Percentiles rank a stretch among this genome's conserved stretches.
These are phyloP conservation scores for Octodon degus DNA, from an alignment of 2,113 vertebrate genomes.

Conservation along the genomic window DNA sequence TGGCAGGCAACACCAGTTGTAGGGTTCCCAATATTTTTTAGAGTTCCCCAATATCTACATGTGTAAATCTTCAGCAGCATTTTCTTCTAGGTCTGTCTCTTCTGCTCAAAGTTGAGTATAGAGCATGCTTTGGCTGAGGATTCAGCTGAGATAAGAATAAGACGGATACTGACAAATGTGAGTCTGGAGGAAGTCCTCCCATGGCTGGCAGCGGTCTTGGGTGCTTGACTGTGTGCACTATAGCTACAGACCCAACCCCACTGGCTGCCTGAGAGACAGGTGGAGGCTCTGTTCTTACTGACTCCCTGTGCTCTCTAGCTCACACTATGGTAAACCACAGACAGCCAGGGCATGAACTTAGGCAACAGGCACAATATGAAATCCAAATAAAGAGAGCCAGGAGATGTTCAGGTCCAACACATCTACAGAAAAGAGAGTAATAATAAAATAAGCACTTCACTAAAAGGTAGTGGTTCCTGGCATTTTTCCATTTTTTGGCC, in stretches of 20 bases:
- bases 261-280: not conserved
- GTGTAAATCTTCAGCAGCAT: not conserved
- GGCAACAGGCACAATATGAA: not conserved
- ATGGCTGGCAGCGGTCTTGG: not conserved
- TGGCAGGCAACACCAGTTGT: not conserved
- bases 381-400: not conserved
- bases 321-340: not conserved
- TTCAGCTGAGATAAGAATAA: not conserved
- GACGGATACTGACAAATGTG: too few relatives aligned
- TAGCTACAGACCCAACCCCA: not conserved
- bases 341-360: not conserved
- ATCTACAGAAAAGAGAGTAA: not conserved
- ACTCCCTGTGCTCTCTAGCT: not conserved
- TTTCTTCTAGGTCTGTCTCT: not conserved
- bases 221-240: not conserved
- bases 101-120: not conserved
- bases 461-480: too few relatives aligned
- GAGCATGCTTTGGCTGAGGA: not conserved
- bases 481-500: not conserved
- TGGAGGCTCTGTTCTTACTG: not conserved
- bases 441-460: not conserved
- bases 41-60: too few relatives aligned
- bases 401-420: not conserved
- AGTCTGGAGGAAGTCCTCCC: not conserved
- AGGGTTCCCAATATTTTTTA: too few relatives aligned